A percentile compares a stretch with the other conserved stretches of the same genome.
Evolutionary conservation across 2,888 invertebrate species (phyloP).

Genomic region (Imbricaverruca yamaguchii): DNA sequence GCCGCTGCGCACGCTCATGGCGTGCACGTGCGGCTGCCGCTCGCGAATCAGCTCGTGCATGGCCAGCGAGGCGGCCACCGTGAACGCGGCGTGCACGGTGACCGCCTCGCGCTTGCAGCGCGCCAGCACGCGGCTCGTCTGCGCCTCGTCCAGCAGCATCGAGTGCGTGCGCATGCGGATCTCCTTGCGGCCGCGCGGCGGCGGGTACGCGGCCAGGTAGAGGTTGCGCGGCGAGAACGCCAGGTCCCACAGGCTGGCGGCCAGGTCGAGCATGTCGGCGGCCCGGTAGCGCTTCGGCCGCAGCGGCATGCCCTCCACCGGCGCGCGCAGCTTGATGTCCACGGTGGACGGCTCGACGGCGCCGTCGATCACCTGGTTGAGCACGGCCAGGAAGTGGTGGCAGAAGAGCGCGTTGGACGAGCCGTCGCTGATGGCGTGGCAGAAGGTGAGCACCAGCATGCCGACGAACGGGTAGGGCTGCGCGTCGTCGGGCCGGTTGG

Average conservation of each 20-base stretch:
- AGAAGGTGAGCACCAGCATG: constrained; percentile 27
- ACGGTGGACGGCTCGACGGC: constrained; percentile 29
- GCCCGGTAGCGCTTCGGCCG: neutral
- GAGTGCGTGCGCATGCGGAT: constrained; percentile 28
- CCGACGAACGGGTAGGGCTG: neutral
- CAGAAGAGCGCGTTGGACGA: constrained; percentile 34
- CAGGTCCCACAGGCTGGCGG: neutral
- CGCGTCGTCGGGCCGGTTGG: neutral
- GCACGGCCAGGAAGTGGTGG: constrained; percentile 30
- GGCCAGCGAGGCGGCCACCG: constrained; percentile 32
- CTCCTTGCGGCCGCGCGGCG: constrained; percentile 25
- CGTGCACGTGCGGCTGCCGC: constrained; percentile 8
- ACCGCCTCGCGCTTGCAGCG: constrained; percentile 32
- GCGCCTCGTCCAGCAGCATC: constrained; percentile 28
- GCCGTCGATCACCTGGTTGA: constrained; percentile 30
- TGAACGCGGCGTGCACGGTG: constrained; percentile 33
- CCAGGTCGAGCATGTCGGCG: neutral
- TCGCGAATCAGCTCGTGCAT: constrained; percentile 29
- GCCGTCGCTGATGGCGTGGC: constrained; percentile 33
- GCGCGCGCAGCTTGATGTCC: constrained; percentile 26
- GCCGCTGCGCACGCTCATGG: constrained; percentile 28
- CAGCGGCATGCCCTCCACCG: neutral
- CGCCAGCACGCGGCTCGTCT: constrained; percentile 27
- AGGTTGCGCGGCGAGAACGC: constrained; percentile 26
- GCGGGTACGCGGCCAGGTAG: constrained; percentile 28